Conservation (phyloP, 1,140 invertebrate genomes). For the Drosophila lini region DNA sequence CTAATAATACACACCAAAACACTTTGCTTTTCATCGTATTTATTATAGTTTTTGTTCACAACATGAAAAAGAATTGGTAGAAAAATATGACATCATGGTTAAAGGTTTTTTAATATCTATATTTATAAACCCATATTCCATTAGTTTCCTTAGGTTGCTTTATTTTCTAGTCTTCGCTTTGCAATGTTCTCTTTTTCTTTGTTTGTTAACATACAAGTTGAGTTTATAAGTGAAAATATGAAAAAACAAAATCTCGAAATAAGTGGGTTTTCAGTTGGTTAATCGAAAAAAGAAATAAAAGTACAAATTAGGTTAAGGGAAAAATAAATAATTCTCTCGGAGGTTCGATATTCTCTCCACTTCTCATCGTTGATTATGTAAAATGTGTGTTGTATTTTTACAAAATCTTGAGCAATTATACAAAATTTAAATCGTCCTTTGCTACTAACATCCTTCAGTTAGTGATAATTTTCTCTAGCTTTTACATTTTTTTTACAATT, state of each 20-base stretch:
- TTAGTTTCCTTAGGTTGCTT: conserved; percentile 41
- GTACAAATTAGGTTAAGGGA: conserved; percentile 15
- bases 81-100: conserved; percentile 76
- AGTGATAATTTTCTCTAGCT: conserved; percentile 59
- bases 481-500: conserved; percentile 37
- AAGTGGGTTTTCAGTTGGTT: conserved; percentile 33
- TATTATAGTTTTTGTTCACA: conserved; percentile 65
- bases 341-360: conserved; percentile 19
- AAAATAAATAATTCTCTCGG: conserved; percentile 50
- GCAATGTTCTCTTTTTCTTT: conserved; percentile 47
- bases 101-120: conserved; percentile 44
- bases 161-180: conserved; percentile 64
- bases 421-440: conserved; percentile 37
- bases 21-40: conserved; percentile 41
- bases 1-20: conserved; percentile 20
- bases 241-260: conserved; percentile 11
- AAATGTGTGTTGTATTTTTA: conserved; percentile 30
- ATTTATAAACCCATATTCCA: conserved; percentile 60
- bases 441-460: conserved; percentile 55
- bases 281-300: conserved; percentile 45
- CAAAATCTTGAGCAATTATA: conserved; percentile 43
- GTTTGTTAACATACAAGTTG: conserved; percentile 23
- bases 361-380: conserved; percentile 53
- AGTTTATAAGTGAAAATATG: conserved; percentile 11
- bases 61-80: conserved; percentile 81